Percentiles rank a stretch among this genome's conserved stretches.
Conservation (phyloP, 1,140 invertebrate species). For the Pseudomyrmex concolor region DNA sequence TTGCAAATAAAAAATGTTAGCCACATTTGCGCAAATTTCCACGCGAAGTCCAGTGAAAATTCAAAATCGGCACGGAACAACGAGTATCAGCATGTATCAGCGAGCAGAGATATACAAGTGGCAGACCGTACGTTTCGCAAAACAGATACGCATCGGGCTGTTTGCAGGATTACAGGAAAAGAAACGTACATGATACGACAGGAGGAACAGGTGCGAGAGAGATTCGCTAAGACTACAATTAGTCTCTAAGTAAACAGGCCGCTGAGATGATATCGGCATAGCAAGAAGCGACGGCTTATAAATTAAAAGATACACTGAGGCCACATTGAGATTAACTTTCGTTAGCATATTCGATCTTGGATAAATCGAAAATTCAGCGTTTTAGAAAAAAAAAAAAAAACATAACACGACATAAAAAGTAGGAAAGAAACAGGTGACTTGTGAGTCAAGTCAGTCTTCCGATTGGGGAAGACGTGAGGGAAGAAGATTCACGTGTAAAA, state of each 20-base stretch:
- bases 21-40: too few species aligned
- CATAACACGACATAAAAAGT: too few species aligned
- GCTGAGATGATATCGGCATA: slow-evolving; percentile 23
- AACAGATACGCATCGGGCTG: slow-evolving; percentile 39
- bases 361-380: not conserved
- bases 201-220: not conserved
- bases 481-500: slow-evolving; percentile 37
- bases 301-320: not conserved
- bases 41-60: too few species aligned
- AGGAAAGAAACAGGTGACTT: slow-evolving; percentile 3
- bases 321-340: slow-evolving; percentile 38
- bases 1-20: too few species aligned
- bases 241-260: slow-evolving; percentile 20
- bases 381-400: too few species aligned
- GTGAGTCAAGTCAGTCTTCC: not conserved
- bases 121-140: not conserved
- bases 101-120: slow-evolving; percentile 1
- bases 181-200: slow-evolving; percentile 4
- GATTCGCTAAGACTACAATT: slow-evolving; percentile 23
- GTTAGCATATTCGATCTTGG: not conserved
- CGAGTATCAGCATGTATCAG: not conserved
- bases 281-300: slow-evolving; percentile 42
- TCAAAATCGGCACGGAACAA: too few species aligned
- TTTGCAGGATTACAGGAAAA: not conserved
- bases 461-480: not conserved